phyloP scores from a whole-genome alignment of 2,797 vertebrate species.

The Manis crassicaudata region DNA sequence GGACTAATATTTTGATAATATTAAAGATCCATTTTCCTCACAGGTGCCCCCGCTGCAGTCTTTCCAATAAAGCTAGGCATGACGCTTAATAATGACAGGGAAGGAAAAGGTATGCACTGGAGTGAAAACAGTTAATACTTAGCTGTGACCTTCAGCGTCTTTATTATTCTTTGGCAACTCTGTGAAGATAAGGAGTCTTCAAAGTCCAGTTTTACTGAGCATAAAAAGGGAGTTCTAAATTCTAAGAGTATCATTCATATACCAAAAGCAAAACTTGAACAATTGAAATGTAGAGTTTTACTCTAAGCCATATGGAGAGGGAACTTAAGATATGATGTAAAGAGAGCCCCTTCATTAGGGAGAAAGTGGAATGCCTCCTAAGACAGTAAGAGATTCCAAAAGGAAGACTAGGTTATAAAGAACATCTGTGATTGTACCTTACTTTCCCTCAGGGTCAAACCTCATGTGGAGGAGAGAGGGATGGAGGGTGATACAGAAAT shows the following conservation, averaged over 20 bases:
- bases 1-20: not conserved
- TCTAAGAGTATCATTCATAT: not conserved
- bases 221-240: not conserved
- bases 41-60: not conserved
- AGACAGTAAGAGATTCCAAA: not conserved
- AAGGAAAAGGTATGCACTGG: not conserved
- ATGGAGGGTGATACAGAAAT: not conserved
- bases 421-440: not conserved
- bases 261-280: not conserved
- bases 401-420: not conserved
- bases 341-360: not conserved
- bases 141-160: not conserved
- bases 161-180: not conserved
- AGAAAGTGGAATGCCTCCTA: not conserved
- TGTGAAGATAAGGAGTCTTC: not conserved
- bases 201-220: not conserved
- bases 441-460: not conserved
- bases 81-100: not conserved
- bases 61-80: not conserved
- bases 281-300: not conserved
- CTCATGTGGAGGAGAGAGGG: accelerated
- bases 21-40: not conserved
- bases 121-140: not conserved
- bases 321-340: not conserved
- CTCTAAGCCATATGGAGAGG: not conserved